Evolutionary conservation across 2,113 vertebrate genomes (phyloP).

Genomic region (Apteryx mantelli): DNA sequence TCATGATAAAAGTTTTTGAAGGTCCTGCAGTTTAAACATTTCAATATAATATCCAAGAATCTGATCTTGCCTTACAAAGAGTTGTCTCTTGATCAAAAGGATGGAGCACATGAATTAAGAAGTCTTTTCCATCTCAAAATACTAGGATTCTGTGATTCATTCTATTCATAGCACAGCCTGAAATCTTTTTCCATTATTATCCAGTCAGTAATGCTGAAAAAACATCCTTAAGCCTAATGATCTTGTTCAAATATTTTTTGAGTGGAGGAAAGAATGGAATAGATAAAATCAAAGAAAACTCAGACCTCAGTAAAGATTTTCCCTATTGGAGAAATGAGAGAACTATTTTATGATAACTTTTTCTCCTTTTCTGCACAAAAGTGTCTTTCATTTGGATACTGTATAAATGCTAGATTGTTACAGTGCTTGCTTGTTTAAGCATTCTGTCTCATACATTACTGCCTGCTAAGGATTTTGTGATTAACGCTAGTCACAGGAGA

Average conservation of each 20-base stretch:
- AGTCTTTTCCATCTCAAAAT: conserved; percentile 35
- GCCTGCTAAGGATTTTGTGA: not conserved
- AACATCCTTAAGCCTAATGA: not conserved
- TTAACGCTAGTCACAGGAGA: not conserved
- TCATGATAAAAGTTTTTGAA: not conserved
- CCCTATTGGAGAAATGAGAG: not conserved
- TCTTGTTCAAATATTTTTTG: conserved; percentile 31
- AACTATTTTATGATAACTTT: not conserved
- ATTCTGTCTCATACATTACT: not conserved
- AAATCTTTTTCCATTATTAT: conserved; percentile 43
- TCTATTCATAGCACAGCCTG: conserved; percentile 25
- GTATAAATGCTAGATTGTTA: not conserved
- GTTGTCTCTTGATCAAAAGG: conserved; percentile 1
- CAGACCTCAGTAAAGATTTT: not conserved
- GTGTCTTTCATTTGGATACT: not conserved
- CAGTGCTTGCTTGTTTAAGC: not conserved
- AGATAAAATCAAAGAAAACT: not conserved
- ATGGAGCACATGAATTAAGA: conserved; percentile 5
- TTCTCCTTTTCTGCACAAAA: not conserved
- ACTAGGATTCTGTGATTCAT: not conserved
- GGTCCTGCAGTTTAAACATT: not conserved
- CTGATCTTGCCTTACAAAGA: not conserved
- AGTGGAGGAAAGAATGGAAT: not conserved
- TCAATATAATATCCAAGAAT: not conserved
- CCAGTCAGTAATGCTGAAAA: conserved; percentile 1